phyloP scores from a whole-genome alignment of 2,113 vertebrate genomes.

The Vicugna pacos region DNA sequence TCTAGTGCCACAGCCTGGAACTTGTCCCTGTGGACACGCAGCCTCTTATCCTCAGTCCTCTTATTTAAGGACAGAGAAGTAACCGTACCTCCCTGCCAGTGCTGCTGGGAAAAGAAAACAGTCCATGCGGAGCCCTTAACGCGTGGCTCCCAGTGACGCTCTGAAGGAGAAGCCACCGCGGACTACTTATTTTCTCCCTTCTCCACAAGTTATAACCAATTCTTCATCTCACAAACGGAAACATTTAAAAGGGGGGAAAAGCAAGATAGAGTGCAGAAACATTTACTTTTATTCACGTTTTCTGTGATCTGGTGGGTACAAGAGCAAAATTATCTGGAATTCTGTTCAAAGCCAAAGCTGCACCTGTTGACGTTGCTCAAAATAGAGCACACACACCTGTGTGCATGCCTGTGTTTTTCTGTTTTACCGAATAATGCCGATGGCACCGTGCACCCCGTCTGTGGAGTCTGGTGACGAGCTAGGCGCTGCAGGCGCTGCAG shows the following conservation, averaged over 20 bases:
- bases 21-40: neutral
- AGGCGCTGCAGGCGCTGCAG: slow-evolving; percentile 14
- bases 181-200: neutral
- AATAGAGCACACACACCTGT: neutral
- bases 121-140: neutral
- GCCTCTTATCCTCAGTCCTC: neutral
- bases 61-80: neutral
- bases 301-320: slow-evolving; percentile 64
- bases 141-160: neutral
- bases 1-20: neutral
- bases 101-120: neutral
- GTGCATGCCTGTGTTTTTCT: neutral
- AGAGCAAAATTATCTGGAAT: slow-evolving; percentile 37
- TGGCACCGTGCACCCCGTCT: neutral
- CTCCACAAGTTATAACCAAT: neutral
- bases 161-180: neutral
- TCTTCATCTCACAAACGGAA: neutral
- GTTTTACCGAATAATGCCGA: neutral
- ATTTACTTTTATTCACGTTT: slow-evolving; percentile 83
- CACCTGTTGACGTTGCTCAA: neutral
- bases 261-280: slow-evolving; percentile 76
- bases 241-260: neutral
- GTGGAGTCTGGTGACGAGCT: neutral
- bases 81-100: neutral
- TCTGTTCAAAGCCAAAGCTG: slow-evolving; percentile 47